A percentile compares a stretch with the other conserved stretches of the same genome.
Conservation (phyloP, 2,797 vertebrate species). For the Bryconaethiops microstoma region DNA sequence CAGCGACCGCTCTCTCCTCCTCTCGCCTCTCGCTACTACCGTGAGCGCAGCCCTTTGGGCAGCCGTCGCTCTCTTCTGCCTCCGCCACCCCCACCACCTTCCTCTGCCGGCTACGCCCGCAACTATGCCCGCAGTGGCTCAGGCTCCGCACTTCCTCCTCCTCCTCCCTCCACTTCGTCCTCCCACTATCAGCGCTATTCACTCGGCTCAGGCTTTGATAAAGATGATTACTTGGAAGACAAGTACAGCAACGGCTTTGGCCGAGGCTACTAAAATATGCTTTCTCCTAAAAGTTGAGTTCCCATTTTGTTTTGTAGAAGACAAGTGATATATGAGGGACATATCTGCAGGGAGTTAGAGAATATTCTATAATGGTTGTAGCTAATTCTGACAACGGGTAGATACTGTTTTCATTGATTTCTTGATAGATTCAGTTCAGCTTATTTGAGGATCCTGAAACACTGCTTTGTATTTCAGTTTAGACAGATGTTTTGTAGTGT, state of each 20-base stretch:
- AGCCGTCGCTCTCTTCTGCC: constrained; percentile 58
- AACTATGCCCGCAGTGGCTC: constrained; percentile 60
- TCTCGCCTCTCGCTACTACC: constrained; percentile 56
- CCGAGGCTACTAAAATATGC: constrained; percentile 64
- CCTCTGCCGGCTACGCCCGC: constrained; percentile 66
- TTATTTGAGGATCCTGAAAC: constrained; percentile 39
- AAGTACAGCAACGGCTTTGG: constrained; percentile 72
- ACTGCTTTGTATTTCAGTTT: constrained; percentile 8
- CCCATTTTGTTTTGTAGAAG: constrained; percentile 36
- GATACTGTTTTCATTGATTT: constrained; percentile 34
- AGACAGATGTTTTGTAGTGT: constrained; percentile 29
- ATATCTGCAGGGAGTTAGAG: constrained; percentile 36
- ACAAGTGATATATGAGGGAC: constrained; percentile 41
- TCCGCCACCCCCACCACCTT: constrained; percentile 66
- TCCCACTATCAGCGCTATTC: constrained; percentile 67
- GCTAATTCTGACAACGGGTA: constrained; percentile 51
- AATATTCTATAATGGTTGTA: constrained; percentile 46
- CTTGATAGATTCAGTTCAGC: constrained; percentile 24
- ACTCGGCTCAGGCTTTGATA: constrained; percentile 68
- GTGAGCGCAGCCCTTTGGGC: constrained; percentile 61
- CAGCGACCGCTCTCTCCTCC: constrained; percentile 57
- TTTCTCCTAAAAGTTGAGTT: constrained; percentile 30
- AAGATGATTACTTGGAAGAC: constrained; percentile 73
- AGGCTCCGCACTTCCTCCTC: constrained; percentile 57
- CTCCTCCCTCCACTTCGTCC: constrained; percentile 55